Percentiles rank a stretch among this genome's conserved stretches.
These are phyloP conservation scores for Globicephala melas DNA, from an alignment of 2,113 vertebrate species.

Conservation along the genomic window DNA sequence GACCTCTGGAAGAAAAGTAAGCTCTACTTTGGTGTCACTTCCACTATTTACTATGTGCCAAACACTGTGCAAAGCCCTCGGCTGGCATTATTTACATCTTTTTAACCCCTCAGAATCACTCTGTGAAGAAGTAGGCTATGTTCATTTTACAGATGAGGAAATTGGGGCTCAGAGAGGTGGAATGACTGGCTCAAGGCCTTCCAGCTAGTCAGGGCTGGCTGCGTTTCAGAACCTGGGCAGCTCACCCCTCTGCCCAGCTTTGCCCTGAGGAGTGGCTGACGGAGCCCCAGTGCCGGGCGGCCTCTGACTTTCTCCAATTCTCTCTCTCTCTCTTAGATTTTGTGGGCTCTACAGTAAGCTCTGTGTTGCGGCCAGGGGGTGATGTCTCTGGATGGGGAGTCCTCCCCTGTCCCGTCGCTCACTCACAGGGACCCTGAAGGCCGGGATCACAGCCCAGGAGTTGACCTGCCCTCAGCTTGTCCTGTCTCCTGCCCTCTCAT, in stretches of 20 bases:
- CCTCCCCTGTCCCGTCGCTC: constrained; percentile 71
- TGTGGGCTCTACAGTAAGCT: constrained; percentile 85
- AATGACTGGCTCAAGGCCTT: background rate
- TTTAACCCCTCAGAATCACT: background rate
- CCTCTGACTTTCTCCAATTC: constrained; percentile 31
- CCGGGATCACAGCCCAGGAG: constrained; percentile 20
- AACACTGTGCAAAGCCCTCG: background rate
- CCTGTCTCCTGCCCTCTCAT: constrained; percentile 21
- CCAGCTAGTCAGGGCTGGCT: background rate
- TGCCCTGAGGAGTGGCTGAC: background rate
- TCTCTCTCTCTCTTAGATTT: constrained; percentile 79
- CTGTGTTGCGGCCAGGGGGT: constrained; percentile 56
- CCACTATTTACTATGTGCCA: background rate
- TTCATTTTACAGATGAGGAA: background rate
- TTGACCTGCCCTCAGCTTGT: constrained; percentile 44
- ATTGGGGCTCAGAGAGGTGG: background rate
- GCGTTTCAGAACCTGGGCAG: background rate
- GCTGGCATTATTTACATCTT: background rate
- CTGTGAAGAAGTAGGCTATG: background rate
- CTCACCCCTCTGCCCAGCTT: background rate
- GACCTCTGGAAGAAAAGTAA: background rate
- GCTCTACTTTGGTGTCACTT: background rate
- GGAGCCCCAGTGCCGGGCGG: background rate
- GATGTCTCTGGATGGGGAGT: constrained; percentile 76
- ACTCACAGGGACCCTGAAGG: constrained; percentile 74